Evolutionary conservation across 2,113 vertebrate genomes (phyloP), one percentile per base, ranked within the genome.

Genomic region (Leiothrix lutea): DNA sequence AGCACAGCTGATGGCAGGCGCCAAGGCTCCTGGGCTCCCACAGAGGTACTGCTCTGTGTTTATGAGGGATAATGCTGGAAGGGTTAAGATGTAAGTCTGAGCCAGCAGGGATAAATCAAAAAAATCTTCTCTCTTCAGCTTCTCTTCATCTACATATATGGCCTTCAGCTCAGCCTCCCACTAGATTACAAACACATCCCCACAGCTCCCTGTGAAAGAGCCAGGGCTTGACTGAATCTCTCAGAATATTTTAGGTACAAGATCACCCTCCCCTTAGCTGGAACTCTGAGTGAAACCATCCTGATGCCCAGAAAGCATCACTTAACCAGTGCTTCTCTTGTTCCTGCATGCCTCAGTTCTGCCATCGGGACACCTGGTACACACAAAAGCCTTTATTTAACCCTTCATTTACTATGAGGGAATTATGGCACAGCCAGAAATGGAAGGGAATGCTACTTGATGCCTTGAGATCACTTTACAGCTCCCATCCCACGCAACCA

Each of bases 111-210:
- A 95, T 90, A 93, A 95, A 97, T 93, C 5, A 85, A 90, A 94
- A 94, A 90, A 89, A 29, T 14, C 58, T 53, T 70, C 77, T 73
- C 56, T 86, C 90, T 80, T 96, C 88, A 93, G 56, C 25, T 42
- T 80, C 62, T 93, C 88, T 90, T 82, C 81, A 88, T 96, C 94
- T 95, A 93, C 94, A 95, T 96, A 96, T 95, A 96, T 95, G 94
- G 93, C 90, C 74, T 96, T 91, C 90, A 96, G 85, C 81, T 86
- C 69, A 92, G 82, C 31, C 90, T 96, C 82, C 93, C 93, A 65
- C 64, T 38, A 64, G 64, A 90, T 86, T 78, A 57, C 82, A 83
- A 80, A 83, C 1, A 0, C 80, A 86, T 83, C 75, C 79, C 64
- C 2, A 16, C 74, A 80, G 79, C 74, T 92, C 74, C 64, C 85